Conservation (phyloP, 2,888 invertebrate species). For the Endotricha flammealis region DNA sequence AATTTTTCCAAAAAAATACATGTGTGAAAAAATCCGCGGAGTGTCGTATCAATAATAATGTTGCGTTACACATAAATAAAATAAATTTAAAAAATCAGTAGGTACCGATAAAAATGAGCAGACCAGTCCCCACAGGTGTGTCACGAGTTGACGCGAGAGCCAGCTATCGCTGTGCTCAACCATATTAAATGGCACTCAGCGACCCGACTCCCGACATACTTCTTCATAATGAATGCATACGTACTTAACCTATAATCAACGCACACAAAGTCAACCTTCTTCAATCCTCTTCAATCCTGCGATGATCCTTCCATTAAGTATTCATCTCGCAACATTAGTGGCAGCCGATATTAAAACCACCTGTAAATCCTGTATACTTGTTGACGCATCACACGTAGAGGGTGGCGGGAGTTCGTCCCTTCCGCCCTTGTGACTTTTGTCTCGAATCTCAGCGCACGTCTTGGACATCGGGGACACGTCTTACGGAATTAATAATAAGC, state of each 20-base stretch:
- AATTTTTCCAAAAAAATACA: no score
- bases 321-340: slow-evolving; percentile 76
- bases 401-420: slow-evolving; percentile 44
- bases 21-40: no score
- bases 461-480: slow-evolving; percentile 79
- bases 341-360: slow-evolving; percentile 76
- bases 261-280: slow-evolving; percentile 34
- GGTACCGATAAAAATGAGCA: no score
- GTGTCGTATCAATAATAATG: no score
- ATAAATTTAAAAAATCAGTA: no score
- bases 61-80: no score
- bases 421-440: slow-evolving; percentile 75
- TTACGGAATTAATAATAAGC: slow-evolving; percentile 80
- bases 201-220: no score
- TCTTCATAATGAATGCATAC: no score
- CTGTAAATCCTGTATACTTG: slow-evolving; percentile 70
- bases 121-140: no score
- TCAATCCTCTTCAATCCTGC: slow-evolving; percentile 41
- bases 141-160: no score
- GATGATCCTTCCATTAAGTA: slow-evolving; percentile 73
- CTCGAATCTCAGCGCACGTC: slow-evolving; percentile 77
- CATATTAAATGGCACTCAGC: no score
- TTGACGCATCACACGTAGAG: slow-evolving; percentile 62
- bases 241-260: slow-evolving; percentile 15
- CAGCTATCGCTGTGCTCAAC: no score